Conservation (phyloP, 2,113 vertebrate genomes). For the Crocuta crocuta region DNA sequence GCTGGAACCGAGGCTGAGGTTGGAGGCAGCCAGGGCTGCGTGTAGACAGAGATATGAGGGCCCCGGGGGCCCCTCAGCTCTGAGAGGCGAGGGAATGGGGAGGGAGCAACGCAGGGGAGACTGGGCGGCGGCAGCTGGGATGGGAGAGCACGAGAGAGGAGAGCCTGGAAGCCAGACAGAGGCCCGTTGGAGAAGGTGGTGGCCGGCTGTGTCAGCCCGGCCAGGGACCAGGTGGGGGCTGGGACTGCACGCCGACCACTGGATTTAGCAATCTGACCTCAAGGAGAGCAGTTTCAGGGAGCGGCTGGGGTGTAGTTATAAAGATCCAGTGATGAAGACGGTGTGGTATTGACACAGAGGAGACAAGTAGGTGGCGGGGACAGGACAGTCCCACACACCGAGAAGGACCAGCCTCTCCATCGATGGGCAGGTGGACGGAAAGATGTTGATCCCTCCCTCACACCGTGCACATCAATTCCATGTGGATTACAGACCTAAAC, state of each 20-base stretch:
- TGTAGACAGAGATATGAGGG: neutral
- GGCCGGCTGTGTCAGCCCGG: fast-evolving
- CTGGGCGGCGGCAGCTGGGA: fast-evolving
- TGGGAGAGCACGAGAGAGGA: no score
- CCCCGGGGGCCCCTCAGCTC: fast-evolving
- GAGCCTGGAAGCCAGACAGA: neutral
- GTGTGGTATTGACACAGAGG: fast-evolving
- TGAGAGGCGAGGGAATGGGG: fast-evolving
- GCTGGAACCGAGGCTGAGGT: neutral
- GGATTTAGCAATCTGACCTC: neutral
- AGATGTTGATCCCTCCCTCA: neutral
- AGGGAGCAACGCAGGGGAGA: fast-evolving
- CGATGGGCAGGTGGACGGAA: neutral
- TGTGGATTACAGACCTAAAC: fast-evolving
- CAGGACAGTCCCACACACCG: fast-evolving
- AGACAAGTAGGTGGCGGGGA: neutral
- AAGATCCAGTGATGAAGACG: neutral
- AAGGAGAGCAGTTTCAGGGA: neutral
- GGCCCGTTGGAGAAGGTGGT: fast-evolving
- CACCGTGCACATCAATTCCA: fast-evolving
- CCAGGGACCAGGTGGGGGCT: fast-evolving
- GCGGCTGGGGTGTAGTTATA: fast-evolving
- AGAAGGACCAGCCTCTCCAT: no score
- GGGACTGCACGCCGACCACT: fast-evolving
- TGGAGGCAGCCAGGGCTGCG: neutral